These are phyloP conservation scores for Leptestheria dahalacensis DNA, from an alignment of 1,140 invertebrate species.

Conservation along the genomic window DNA sequence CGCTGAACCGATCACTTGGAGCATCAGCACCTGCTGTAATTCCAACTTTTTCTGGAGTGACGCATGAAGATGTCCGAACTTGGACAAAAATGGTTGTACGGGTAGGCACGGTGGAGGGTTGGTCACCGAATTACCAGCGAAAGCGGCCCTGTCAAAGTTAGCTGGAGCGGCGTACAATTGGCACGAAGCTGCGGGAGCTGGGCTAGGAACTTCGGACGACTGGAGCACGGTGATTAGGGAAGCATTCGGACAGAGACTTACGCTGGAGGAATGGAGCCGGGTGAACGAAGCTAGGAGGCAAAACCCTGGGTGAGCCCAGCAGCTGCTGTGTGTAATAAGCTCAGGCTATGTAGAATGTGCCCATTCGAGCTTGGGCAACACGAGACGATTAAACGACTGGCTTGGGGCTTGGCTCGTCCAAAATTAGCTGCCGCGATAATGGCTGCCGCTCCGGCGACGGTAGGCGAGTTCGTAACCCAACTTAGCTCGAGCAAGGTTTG, in stretches of 20 bases:
- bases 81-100: slow-evolving; percentile 2
- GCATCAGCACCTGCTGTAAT: not conserved
- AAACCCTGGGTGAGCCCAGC: not conserved
- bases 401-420: slow-evolving; percentile 6
- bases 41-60: slow-evolving; percentile 1
- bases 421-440: slow-evolving; percentile 5
- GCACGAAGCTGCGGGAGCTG: not conserved
- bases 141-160: slow-evolving; percentile 1
- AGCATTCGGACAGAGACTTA: not conserved
- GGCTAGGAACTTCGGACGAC: not conserved
- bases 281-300: not conserved
- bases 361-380: not conserved
- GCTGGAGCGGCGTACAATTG: slow-evolving; percentile 8
- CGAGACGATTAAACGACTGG: not conserved
- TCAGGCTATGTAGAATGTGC: not conserved
- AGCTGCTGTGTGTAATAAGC: slow-evolving; percentile 6
- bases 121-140: not conserved
- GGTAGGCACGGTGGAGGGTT: not conserved
- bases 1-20: not conserved
- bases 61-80: not conserved
- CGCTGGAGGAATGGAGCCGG: slow-evolving; percentile 2
- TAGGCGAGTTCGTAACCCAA: not conserved
- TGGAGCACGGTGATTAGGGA: not conserved
- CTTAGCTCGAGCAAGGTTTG: not conserved
- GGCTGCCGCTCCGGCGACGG: slow-evolving; percentile 1